phyloP scores from a whole-genome alignment of 2,797 vertebrate species.

The Microcaecilia unicolor region DNA sequence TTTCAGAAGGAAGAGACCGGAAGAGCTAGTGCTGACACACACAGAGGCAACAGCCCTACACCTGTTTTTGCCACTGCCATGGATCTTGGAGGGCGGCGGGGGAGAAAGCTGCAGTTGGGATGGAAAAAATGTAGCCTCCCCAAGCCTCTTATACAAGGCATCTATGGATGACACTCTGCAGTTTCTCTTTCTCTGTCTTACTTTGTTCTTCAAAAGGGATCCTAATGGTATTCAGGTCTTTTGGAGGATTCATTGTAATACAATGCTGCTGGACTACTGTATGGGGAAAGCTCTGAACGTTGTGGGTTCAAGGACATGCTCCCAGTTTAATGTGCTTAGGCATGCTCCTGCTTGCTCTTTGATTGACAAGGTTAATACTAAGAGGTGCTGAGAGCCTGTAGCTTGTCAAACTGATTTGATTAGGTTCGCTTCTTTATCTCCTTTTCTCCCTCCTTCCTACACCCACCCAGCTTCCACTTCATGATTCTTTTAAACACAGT shows the following conservation, averaged over 20 bases:
- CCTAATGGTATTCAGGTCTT: slow-evolving; percentile 32
- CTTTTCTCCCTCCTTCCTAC: slow-evolving; percentile 31
- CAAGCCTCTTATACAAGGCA: too few species aligned
- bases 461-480: slow-evolving; percentile 41
- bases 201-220: slow-evolving; percentile 25
- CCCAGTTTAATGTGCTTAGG: slow-evolving; percentile 68
- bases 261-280: slow-evolving; percentile 18
- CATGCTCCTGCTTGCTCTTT: slow-evolving; percentile 59
- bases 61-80: too few species aligned
- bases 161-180: too few species aligned
- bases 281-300: slow-evolving; percentile 11
- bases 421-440: slow-evolving; percentile 62
- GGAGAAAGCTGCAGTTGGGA: too few species aligned
- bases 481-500: slow-evolving; percentile 85
- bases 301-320: slow-evolving; percentile 73
- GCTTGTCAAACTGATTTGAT: slow-evolving; percentile 81
- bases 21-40: too few species aligned
- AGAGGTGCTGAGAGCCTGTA: slow-evolving; percentile 60
- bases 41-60: too few species aligned
- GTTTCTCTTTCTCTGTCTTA: too few species aligned
- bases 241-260: slow-evolving; percentile 25
- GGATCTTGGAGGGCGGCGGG: too few species aligned
- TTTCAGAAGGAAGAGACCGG: too few species aligned
- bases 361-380: slow-evolving; percentile 83
- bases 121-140: too few species aligned